These are phyloP conservation scores for Octomys mimax DNA, from an alignment of 2,797 vertebrate genomes.

Conservation along the genomic window DNA sequence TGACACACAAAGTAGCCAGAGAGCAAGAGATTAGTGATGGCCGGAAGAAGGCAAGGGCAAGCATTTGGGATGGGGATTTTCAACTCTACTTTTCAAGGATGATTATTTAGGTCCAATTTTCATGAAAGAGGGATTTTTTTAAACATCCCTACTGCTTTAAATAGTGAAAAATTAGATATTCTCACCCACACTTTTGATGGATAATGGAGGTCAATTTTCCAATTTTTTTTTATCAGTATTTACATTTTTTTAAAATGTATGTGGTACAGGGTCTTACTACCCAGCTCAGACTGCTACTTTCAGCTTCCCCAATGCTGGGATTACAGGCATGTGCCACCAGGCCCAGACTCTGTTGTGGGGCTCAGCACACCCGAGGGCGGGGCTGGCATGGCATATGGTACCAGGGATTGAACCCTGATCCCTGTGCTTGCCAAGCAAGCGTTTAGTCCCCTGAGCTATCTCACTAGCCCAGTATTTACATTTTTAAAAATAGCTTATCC, in stretches of 20 bases:
- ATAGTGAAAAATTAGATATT: background rate
- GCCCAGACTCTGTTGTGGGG: too few relatives aligned
- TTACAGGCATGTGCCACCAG: too few relatives aligned
- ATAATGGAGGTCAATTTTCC: background rate
- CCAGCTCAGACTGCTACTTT: too few relatives aligned
- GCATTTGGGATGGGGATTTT: background rate
- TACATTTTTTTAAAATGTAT: background rate
- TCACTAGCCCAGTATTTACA: background rate
- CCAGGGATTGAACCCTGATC: too few relatives aligned
- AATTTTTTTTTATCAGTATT: background rate
- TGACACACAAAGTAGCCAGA: background rate
- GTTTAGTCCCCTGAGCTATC: too few relatives aligned
- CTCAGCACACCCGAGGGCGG: too few relatives aligned
- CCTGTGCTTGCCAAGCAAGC: too few relatives aligned
- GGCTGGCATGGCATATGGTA: too few relatives aligned
- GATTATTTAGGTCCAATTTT: background rate
- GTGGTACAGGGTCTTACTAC: too few relatives aligned
- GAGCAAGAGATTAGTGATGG: background rate
- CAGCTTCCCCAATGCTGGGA: too few relatives aligned
- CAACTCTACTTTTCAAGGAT: background rate
- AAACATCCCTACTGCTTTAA: background rate
- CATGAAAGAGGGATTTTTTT: background rate
- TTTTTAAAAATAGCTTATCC: background rate
- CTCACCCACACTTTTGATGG: constrained; percentile 7
- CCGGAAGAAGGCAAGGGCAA: background rate